Conservation (phyloP, 2,888 invertebrate genomes). For the Agrenia bidenticulata region DNA sequence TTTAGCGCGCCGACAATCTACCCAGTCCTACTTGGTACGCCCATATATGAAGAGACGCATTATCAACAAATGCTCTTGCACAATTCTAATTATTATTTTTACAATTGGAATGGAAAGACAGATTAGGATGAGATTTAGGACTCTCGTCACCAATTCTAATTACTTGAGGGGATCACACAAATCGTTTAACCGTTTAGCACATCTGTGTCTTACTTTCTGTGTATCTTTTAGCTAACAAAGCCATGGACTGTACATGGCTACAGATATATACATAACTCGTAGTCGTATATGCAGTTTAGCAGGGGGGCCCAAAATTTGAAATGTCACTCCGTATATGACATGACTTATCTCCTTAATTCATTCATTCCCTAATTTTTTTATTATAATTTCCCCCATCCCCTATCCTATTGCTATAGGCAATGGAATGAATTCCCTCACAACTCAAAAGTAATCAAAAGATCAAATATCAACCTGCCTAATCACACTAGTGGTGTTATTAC, state of each 20-base stretch:
- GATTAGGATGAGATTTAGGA: neutral
- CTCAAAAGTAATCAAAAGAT: neutral
- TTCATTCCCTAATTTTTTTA: neutral
- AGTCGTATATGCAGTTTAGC: neutral
- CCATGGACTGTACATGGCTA: too few species aligned
- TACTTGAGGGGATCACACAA: neutral
- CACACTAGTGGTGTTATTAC: too few species aligned
- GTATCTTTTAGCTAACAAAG: neutral
- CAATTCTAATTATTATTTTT: too few species aligned
- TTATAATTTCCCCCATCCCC: neutral
- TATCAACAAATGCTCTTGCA: too few species aligned
- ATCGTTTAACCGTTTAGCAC: neutral
- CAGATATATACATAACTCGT: neutral
- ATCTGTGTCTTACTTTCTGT: neutral
- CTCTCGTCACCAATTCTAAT: too few species aligned
- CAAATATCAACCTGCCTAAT: too few species aligned
- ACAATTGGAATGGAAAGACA: constrained; percentile 3
- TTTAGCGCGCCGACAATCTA: too few species aligned
- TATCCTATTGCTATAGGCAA: neutral
- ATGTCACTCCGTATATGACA: constrained; percentile 9
- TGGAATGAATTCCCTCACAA: neutral
- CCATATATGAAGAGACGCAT: too few species aligned
- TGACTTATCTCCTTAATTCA: neutral
- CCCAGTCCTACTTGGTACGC: too few species aligned
- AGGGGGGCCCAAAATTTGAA: neutral